Base-by-base conservation (phyloP, 2,888 invertebrate species). In the Celastrina argiolus region DNA sequence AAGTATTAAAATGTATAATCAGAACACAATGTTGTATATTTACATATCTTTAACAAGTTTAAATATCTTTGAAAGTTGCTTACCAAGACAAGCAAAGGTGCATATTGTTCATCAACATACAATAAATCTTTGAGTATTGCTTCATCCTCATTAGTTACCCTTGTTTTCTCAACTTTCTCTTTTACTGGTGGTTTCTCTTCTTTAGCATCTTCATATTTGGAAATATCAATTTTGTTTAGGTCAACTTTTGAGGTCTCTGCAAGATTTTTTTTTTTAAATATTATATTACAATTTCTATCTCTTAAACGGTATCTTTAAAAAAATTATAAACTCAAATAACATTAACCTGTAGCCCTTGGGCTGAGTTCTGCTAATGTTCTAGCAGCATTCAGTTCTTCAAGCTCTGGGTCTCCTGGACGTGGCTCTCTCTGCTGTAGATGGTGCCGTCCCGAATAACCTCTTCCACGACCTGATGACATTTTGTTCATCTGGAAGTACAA, bases 381-480 rank as follows among this genome's bases (percentile, higher is more conserved):
- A 0, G 78, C 78, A 0, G 81, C 80, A 39, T 81, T 87, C 2
- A 76, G 70, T 8, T 84, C 84, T 0, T 77, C 76, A 16, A 77
- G 68, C 2, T 79, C 81, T 0, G 68, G 56, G 65, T 82, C 85
- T 0, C 88, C 88, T 1, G 89, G 88, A 18, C 84, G 76, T 1
- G 79, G 76, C 63, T 83, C 84, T 41, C 84, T 78, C 59, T 70
- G 69, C 7, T 65, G 78, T 69, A 84, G 69, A 69, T 88, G 86
- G 69, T 88, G 89, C 67, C 90, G 83, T 67, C 90, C 90, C 59
- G 86, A 80, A 80, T 90, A 91, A 42, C 90, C 90, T 66, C 90
- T 83, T 65, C 90, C 90, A 73, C 90, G 90, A 73, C 90, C 89
- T 65, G 79, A 80, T 71, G 87, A 84, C 90, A 90, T 90, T 74